Base-by-base conservation (phyloP, 2,113 vertebrate species). In the Trematocara variabile region DNA sequence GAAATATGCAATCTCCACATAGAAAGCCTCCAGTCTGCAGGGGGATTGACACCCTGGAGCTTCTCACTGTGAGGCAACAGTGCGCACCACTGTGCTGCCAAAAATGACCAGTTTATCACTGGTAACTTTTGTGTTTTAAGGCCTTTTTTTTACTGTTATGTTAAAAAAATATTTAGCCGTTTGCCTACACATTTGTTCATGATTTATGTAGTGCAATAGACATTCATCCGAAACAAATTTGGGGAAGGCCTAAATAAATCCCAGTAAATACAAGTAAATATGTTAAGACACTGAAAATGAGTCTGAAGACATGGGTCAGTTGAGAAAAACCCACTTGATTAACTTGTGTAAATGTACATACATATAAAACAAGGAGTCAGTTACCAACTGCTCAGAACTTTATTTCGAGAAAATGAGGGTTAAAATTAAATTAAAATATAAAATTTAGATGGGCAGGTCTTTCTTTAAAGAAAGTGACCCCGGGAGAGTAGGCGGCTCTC, bases 361-460 rank as follows among this genome's bases (percentile, higher is more conserved):
- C 8, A 83, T 10, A 82, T 86, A 44, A 60, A 2, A 86, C 12
- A 56, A 39, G 86, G 20, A 54, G 6, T 79, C 18, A 63, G 79
- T 13, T 88, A 92, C 91, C 90, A 95, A 96, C 95, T 95, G 95
- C 95, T 96, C 93, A 96, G 94, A 96, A 96, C 89, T 94, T 97
- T 96, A 96, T 96, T 96, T 94, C 37, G 80, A 94, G 94, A 96
- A 92, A 96, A 96, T 92, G 83, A 92, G 90, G 92, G 89, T 96
- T 96, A 96, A 96, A 96, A 95, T 94, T 92, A 95, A 95, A 94
- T 95, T 90, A 94, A 93, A 95, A 95, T 95, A 96, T 95, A 96
- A 96, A 95, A 96, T 93, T 94, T 93, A 77, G 86, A 93, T 88
- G 88, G 91, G 75, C 79, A 84, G 30, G 77, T 89, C 70, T 85